phyloP scores from a whole-genome alignment of 2,113 vertebrate species.

The Amphilophus citrinellus region DNA sequence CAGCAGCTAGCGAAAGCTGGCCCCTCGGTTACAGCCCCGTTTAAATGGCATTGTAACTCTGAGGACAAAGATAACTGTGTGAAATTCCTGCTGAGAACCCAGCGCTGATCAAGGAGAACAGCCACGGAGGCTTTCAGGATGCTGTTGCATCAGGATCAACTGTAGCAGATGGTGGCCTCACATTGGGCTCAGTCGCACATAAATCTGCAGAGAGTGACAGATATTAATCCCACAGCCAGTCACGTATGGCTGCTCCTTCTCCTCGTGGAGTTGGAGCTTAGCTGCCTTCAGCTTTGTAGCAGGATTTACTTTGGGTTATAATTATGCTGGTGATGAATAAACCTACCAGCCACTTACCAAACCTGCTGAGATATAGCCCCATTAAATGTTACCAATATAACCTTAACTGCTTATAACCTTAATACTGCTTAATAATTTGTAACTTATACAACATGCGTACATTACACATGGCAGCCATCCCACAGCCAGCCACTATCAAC shows the following conservation, averaged over 20 bases:
- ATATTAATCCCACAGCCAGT: constrained; percentile 4
- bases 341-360: neutral
- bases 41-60: constrained; percentile 74
- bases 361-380: neutral
- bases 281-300: neutral
- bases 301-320: neutral
- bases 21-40: constrained; percentile 47
- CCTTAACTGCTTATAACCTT: neutral
- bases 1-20: constrained; percentile 42
- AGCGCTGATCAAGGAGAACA: constrained; percentile 64
- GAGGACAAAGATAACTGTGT: constrained; percentile 82
- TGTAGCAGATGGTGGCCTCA: constrained; percentile 39
- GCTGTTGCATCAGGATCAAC: constrained; percentile 52
- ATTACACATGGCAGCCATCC: neutral
- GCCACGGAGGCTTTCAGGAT: constrained; percentile 50
- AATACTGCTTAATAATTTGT: neutral
- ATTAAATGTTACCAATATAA: neutral
- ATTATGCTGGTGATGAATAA: neutral
- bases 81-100: constrained; percentile 72
- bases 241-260: constrained; percentile 12
- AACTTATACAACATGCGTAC: neutral
- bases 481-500: neutral
- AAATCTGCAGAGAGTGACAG: constrained; percentile 55
- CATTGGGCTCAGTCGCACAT: constrained; percentile 39
- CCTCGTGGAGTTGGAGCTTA: neutral